phyloP scores from a whole-genome alignment of 2,888 invertebrate species.

The Biston stratarius region DNA sequence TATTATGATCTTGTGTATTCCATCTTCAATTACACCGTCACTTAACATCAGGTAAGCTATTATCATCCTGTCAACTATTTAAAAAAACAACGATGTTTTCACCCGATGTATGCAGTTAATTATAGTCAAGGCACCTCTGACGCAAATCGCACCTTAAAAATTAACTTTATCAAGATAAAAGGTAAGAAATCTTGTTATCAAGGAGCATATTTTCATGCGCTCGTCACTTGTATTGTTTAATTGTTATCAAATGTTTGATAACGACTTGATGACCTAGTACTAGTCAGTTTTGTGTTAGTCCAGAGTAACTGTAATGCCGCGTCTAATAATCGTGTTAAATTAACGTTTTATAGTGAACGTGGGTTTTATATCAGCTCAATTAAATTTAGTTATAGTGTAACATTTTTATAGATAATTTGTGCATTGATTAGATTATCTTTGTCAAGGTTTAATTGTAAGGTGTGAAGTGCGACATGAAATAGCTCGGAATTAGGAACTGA shows the following conservation, averaged over 20 bases:
- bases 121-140: background rate
- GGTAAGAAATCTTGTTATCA: conserved; percentile 45
- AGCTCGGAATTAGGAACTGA: background rate
- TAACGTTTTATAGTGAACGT: background rate
- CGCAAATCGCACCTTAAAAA: conserved; percentile 17
- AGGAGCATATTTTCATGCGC: conserved; percentile 41
- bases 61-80: too few relatives aligned
- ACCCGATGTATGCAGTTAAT: background rate
- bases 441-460: background rate
- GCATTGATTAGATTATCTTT: background rate
- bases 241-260: conserved; percentile 49
- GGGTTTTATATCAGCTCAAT: background rate
- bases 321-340: background rate
- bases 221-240: conserved; percentile 49
- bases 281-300: conserved; percentile 25
- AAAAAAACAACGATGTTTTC: too few relatives aligned
- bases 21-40: background rate
- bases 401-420: background rate
- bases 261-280: conserved; percentile 48
- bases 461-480: conserved; percentile 4
- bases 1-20: too few relatives aligned
- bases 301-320: conserved; percentile 5
- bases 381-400: background rate
- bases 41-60: background rate
- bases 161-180: conserved; percentile 28